Evolutionary conservation across 1,140 invertebrate species (phyloP).

Genomic region (Drosophila kurseongensis): DNA sequence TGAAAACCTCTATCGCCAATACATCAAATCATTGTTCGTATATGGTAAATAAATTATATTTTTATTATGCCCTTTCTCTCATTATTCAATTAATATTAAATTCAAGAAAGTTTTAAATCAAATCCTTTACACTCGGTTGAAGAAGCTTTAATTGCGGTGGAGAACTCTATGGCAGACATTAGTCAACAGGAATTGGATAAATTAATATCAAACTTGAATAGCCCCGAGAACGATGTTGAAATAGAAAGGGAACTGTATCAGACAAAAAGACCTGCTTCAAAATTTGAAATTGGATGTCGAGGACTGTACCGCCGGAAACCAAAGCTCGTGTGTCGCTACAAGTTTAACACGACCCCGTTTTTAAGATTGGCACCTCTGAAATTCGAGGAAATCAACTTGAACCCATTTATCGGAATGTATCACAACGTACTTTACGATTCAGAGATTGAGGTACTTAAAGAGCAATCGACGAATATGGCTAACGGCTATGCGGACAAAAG

Average conservation of each 20-base stretch:
- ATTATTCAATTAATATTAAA: background rate
- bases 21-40: constrained; percentile 1
- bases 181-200: background rate
- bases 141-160: background rate
- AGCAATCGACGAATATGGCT: constrained; percentile 90
- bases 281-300: constrained; percentile 94
- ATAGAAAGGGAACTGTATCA: background rate
- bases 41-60: background rate
- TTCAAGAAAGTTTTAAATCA: background rate
- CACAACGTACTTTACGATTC: constrained; percentile 94
- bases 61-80: background rate
- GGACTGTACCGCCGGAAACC: constrained; percentile 88
- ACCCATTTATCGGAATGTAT: constrained; percentile 94
- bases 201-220: background rate
- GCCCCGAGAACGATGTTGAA: background rate
- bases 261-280: constrained; percentile 58
- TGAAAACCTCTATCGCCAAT: background rate
- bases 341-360: constrained; percentile 89
- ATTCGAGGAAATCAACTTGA: constrained; percentile 93
- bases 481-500: constrained; percentile 95
- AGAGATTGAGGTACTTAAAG: constrained; percentile 94
- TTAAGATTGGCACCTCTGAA: constrained; percentile 94
- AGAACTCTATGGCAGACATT: background rate
- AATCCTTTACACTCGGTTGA: background rate
- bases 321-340: constrained; percentile 91